Conservation (phyloP, 30 jellyfish, hydroid and myxozoan genomes). For the Pseudorhiza aurosa region DNA sequence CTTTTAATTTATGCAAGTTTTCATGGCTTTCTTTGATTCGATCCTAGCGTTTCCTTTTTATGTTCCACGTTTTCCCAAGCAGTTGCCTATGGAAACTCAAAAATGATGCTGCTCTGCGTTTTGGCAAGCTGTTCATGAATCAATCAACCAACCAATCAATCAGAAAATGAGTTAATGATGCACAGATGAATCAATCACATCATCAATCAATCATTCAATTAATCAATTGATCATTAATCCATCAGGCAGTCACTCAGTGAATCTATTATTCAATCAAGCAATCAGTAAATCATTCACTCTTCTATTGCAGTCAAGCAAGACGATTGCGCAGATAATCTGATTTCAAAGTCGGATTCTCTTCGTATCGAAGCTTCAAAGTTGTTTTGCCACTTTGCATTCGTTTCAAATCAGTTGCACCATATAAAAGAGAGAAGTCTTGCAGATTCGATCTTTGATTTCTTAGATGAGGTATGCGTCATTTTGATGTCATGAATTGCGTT, state of each 20-base stretch:
- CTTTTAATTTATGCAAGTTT: too few relatives aligned
- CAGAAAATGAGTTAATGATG: too few relatives aligned
- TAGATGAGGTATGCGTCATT: slow-evolving; percentile 8
- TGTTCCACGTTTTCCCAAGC: too few relatives aligned
- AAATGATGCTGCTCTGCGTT: too few relatives aligned
- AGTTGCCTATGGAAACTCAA: too few relatives aligned
- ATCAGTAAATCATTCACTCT: background rate
- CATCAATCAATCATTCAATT: background rate
- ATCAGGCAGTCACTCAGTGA: background rate
- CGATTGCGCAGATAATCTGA: background rate
- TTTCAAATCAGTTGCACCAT: background rate
- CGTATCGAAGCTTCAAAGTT: slow-evolving; percentile 22
- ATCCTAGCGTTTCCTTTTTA: too few relatives aligned
- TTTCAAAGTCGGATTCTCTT: background rate
- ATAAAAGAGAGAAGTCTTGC: slow-evolving; percentile 8
- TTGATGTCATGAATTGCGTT: too few relatives aligned
- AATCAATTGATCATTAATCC: background rate
- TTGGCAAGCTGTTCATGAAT: background rate
- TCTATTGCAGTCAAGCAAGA: background rate
- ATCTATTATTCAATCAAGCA: background rate
- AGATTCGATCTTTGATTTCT: slow-evolving; percentile 9
- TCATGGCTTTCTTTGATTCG: too few relatives aligned
- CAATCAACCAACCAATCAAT: background rate
- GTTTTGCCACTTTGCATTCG: slow-evolving; percentile 1
- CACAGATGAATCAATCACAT: too few relatives aligned